Base-by-base conservation (phyloP, 2,888 invertebrate genomes). In the Argynnis bischoffii region DNA sequence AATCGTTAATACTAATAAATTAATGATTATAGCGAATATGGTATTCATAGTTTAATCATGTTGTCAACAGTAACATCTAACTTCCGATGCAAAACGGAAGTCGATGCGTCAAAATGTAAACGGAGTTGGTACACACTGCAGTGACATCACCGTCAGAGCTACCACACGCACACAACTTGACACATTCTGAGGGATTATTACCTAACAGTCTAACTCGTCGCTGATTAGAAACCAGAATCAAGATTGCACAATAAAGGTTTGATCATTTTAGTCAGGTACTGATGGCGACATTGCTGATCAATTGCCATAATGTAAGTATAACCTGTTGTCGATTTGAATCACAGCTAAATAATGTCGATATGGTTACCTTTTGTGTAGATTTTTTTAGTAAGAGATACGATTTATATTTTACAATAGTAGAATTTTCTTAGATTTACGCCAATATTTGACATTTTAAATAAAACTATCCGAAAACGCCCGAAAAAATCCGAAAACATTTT, bases 91-190 rank as follows among this genome's bases (percentile, higher is more conserved):
- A 46, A 26, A 59, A 48, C 35, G 14, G 31, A 64, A 46, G 66
- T 67, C 66, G 66, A n/a, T 41, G 55, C 63, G 55, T 67, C 59
- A 56, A 11, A 66, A 26, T 70, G 67, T 70, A 70, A 67, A 67
- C 66, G 64, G 51, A n/a, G 47, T 53, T 26, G 6, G n/a, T 53
- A 16, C 48, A 66, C 55, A 71, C 69, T 55, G 6, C 18, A 47
- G 66, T 77, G 75, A 77, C 73, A 67, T 77, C 77, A 77, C 64
- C 69, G 57, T 65, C 71, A 72, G 64, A 69, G 70, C 72, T 69
- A 63, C 69, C 73, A 74, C 74, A 73, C 70, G 63, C 70, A 48
- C 16, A 67, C 63, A 51, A 67, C 59, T 18, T 60, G 64, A 65
- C 55, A 63, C 53, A 55, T 59, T 56, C 41, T 21, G 41, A 35